A percentile compares a stretch with the other conserved stretches of the same genome.
These are phyloP conservation scores for Forbesichthys papilliferus DNA, from an alignment of 2,113 vertebrate species.

Conservation along the genomic window DNA sequence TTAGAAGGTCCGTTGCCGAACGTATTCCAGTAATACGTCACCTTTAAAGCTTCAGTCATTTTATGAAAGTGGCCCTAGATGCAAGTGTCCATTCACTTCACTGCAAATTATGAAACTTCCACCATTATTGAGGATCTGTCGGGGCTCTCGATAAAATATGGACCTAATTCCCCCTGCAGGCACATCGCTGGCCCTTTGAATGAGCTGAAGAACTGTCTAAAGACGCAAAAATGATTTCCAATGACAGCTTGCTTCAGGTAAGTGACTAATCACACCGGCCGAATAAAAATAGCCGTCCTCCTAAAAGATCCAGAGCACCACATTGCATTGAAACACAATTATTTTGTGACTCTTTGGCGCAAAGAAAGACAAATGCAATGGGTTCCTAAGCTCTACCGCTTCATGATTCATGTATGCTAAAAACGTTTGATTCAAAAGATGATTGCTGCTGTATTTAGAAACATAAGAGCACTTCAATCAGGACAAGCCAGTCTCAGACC, in stretches of 20 bases:
- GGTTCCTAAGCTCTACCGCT: constrained; percentile 31
- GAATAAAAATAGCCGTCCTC: constrained; percentile 64
- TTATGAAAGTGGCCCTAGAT: constrained; percentile 51
- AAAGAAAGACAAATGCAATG: constrained; percentile 42
- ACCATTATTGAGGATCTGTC: constrained; percentile 66
- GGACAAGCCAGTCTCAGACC: constrained; percentile 22
- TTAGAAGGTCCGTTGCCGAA: constrained; percentile 31
- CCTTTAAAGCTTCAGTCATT: constrained; percentile 51
- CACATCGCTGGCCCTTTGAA: constrained; percentile 65
- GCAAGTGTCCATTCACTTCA: constrained; percentile 55
- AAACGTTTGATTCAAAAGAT: constrained; percentile 54
- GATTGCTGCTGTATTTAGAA: constrained; percentile 56
- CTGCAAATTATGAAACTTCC: constrained; percentile 56
- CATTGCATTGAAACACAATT: constrained; percentile 53
- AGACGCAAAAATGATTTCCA: constrained; percentile 71
- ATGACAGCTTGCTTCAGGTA: constrained; percentile 69
- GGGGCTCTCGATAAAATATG: constrained; percentile 64
- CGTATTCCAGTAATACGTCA: constrained; percentile 36
- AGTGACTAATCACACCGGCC: constrained; percentile 63
- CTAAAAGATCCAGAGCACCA: constrained; percentile 38
- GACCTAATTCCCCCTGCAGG: constrained; percentile 46
- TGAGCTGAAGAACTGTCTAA: constrained; percentile 64
- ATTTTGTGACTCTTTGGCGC: constrained; percentile 39
- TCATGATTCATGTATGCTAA: constrained; percentile 43
- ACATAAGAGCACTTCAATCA: constrained; percentile 68